phyloP scores from a whole-genome alignment of 2,113 vertebrate genomes.

The Bos taurus region DNA sequence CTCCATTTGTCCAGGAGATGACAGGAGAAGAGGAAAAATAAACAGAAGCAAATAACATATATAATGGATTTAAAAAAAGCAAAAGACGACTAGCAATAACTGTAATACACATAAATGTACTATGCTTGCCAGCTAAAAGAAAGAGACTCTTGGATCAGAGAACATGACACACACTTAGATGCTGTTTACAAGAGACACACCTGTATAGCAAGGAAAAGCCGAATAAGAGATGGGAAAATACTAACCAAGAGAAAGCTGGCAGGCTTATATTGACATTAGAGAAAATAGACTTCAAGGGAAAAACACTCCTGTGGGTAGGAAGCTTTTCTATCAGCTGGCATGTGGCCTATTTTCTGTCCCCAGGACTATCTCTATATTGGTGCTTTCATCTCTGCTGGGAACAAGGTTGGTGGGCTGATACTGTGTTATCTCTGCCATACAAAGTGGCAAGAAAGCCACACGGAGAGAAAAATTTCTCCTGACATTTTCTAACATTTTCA shows the following conservation, averaged over 20 bases:
- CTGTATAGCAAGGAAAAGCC: background rate
- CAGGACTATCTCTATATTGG: background rate
- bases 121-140: background rate
- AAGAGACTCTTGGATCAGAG: background rate
- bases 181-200: background rate
- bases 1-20: background rate
- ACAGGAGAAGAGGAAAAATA: background rate
- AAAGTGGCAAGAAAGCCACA: background rate
- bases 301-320: background rate
- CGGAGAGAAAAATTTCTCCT: background rate
- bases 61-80: background rate
- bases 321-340: background rate
- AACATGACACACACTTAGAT: background rate
- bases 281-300: background rate
- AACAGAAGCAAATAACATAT: background rate
- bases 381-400: background rate
- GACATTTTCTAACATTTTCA: background rate
- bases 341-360: background rate
- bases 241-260: background rate
- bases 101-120: background rate
- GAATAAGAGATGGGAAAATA: background rate
- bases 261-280: background rate
- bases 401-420: background rate
- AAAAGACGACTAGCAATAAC: background rate
- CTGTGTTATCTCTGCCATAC: fast-evolving